Conservation (phyloP, 1,140 invertebrate genomes). For the Glossosoma conforme region DNA sequence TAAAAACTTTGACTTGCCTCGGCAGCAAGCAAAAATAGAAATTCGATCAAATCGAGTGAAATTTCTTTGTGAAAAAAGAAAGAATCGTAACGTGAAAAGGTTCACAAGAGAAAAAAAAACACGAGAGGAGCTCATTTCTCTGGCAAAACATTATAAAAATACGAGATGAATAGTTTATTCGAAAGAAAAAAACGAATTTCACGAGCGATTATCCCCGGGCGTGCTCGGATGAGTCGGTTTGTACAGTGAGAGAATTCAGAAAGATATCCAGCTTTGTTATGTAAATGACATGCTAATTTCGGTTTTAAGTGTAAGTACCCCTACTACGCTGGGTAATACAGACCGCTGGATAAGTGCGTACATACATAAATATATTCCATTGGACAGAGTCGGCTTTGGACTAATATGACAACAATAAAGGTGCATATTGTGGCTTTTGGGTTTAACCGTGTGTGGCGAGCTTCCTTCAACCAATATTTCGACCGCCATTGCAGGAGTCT, state of each 20-base stretch:
- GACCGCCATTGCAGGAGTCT: no score
- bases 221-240: background rate
- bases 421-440: background rate
- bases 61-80: no score
- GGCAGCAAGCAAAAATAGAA: no score
- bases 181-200: background rate
- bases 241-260: background rate
- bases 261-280: conserved; percentile 6
- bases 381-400: background rate
- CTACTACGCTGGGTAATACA: conserved; percentile 4
- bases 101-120: no score
- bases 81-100: no score
- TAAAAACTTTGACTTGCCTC: no score
- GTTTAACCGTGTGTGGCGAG: no score
- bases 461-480: no score
- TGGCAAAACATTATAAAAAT: no score
- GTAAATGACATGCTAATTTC: conserved; percentile 7
- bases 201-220: conserved; percentile 1
- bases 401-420: background rate
- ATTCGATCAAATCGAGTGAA: no score
- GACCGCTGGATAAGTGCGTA: conserved; percentile 2
- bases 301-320: conserved; percentile 4
- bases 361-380: conserved; percentile 1
- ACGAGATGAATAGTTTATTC: conserved; percentile 5
- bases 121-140: no score